phyloP scores from a whole-genome alignment of 2,888 invertebrate genomes.

The Serrognathus titanus region DNA sequence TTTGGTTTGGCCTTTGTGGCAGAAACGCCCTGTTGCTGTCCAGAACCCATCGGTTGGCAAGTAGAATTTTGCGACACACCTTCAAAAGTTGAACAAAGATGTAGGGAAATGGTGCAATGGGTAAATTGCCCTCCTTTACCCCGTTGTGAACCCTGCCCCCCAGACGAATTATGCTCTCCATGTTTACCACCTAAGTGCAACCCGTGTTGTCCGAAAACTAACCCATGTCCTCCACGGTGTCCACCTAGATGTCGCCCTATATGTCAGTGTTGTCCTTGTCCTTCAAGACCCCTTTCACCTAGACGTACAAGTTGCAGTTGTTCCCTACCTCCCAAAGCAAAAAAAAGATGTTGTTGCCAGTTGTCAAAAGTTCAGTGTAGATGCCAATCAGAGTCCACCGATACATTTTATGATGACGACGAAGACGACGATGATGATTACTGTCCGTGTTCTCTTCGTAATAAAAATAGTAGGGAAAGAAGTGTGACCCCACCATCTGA shows the following conservation, averaged over 20 bases:
- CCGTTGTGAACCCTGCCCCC: constrained; percentile 26
- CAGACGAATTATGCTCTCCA: constrained; percentile 21
- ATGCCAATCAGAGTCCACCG: not conserved
- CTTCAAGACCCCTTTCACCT: constrained; percentile 4
- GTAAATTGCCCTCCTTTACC: constrained; percentile 38
- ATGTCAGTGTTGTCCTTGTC: not conserved
- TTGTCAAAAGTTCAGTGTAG: constrained; percentile 1
- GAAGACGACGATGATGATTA: constrained; percentile 4
- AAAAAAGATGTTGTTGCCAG: not conserved
- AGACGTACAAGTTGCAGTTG: constrained; percentile 7
- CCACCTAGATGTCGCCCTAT: constrained; percentile 11
- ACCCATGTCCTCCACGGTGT: constrained; percentile 23
- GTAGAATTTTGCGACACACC: constrained; percentile 43
- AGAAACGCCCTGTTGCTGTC: constrained; percentile 35
- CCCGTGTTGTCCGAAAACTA: constrained; percentile 25
- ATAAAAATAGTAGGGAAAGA: not conserved
- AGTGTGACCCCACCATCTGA: not conserved
- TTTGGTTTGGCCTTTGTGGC: constrained; percentile 43
- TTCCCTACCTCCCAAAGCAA: not conserved
- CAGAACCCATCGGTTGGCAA: constrained; percentile 43
- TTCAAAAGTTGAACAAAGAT: constrained; percentile 37
- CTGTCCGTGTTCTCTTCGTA: not conserved
- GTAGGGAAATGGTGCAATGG: constrained; percentile 41
- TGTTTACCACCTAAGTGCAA: constrained; percentile 25
- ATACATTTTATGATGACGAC: constrained; percentile 2